Base-by-base conservation (phyloP, 30 jellyfish, hydroid and myxozoan genomes). In the Aurelia coerulea region DNA sequence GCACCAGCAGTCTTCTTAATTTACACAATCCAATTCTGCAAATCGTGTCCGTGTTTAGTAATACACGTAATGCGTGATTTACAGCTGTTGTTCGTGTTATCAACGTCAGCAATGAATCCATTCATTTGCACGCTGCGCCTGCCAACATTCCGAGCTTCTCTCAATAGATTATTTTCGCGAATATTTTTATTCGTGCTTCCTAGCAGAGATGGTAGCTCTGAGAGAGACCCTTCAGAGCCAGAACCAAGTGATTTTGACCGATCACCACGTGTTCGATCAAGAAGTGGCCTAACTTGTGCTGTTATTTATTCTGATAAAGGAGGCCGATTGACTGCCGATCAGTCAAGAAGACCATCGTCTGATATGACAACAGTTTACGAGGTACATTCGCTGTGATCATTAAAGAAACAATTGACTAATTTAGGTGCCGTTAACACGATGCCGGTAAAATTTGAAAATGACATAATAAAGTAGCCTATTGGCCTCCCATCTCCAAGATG, bases 61-160 rank as follows among this genome's bases (percentile, higher is more conserved):
- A 51, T 89, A 11, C 90, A 89, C 78, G 75, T 50, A 17, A 65
- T 89, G 82, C 80, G 88, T 16, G 93, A 81, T 58, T 23, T 76
- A 37, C 93, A 80, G 66, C 59, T 81, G 10, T 35, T 89, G 79
- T 81, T 89, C 53, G 88, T 89, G 11, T 23, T 89, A 17, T 80
- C 91, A 7, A 78, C 91, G 6, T 58, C 88, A 1, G 93, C 93
- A 29, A 70, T 89, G 39, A 89, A 89, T 54, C 97, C 97, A 0
- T 89, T 80, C 62, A 68, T 89, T 10, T 89, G 88, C 90, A 78
- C 92, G 68, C 79, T 80, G 52, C 92, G 97, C 33, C 90, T 89
- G 51, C 97, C 89, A 53, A 73, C 91, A 14, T 89, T 87, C 50
- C 90, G 86, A 62, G 18, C 37, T 17, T 83, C 92, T 16, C 42